Conservation (phyloP, 2,888 invertebrate species). For the Perdita meconis region DNA sequence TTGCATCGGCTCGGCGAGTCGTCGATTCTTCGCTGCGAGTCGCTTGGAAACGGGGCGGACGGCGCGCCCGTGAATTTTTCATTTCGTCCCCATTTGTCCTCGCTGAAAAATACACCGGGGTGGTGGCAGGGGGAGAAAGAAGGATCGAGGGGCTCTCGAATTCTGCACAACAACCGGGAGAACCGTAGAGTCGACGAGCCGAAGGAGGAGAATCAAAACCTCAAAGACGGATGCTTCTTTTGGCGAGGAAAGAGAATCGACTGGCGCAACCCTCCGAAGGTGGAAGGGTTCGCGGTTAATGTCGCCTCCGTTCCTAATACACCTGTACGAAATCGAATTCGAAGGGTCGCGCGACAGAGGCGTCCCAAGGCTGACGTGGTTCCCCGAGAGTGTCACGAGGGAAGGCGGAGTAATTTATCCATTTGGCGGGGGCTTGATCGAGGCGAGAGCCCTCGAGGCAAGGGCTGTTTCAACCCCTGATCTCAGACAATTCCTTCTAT, state of each 20-base stretch:
- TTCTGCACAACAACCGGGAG: not conserved
- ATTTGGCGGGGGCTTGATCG: constrained; percentile 62
- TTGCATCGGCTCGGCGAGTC: constrained; percentile 13
- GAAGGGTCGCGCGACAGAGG: constrained; percentile 30
- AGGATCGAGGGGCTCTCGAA: not conserved
- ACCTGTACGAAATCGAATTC: constrained; percentile 40
- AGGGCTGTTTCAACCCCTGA: constrained; percentile 51
- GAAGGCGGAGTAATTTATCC: constrained; percentile 64
- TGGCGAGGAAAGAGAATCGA: not conserved
- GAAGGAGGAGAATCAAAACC: not conserved
- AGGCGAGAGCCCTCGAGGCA: constrained; percentile 48
- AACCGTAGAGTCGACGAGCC: constrained; percentile 4
- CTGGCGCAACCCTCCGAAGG: not conserved
- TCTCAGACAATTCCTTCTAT: constrained; percentile 56
- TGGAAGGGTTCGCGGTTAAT: constrained; percentile 20
- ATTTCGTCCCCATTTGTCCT: constrained; percentile 18
- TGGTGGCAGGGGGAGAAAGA: not conserved
- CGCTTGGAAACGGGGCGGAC: not conserved
- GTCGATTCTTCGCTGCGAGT: constrained; percentile 7
- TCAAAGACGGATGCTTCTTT: not conserved
- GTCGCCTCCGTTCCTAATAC: constrained; percentile 22
- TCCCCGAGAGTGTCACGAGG: constrained; percentile 29
- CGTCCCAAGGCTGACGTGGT: constrained; percentile 8
- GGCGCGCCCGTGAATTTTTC: constrained; percentile 19
- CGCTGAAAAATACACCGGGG: not conserved